Conservation (phyloP, 1,140 invertebrate species). For the Pogonomyrmex barbatus region DNA sequence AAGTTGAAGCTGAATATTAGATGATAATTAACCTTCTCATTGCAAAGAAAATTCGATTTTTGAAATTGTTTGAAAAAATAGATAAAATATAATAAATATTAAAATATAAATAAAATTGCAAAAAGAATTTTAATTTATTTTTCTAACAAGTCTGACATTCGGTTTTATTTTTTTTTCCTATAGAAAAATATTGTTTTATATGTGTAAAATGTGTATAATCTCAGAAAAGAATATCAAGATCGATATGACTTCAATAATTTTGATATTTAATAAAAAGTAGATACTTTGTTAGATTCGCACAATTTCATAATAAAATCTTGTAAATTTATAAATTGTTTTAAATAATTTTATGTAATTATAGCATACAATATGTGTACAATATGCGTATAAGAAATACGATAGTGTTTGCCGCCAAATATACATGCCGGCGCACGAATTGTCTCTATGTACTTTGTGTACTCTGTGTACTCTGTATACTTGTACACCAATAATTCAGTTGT, state of each 20-base stretch:
- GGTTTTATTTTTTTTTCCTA: neutral
- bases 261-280: neutral
- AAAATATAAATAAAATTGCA: slow-evolving; percentile 3
- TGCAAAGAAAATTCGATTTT: neutral
- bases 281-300: neutral
- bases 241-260: neutral
- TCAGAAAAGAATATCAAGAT: neutral
- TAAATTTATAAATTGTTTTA: neutral
- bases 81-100: neutral
- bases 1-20: neutral
- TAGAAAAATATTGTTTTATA: neutral
- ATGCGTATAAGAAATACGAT: too few relatives aligned
- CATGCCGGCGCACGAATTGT: too few relatives aligned
- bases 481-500: too few relatives aligned
- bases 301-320: neutral
- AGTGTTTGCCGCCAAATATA: too few relatives aligned
- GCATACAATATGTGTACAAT: too few relatives aligned
- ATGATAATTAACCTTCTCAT: neutral
- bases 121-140: neutral
- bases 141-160: neutral
- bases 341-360: neutral
- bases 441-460: too few relatives aligned
- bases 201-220: neutral
- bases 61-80: neutral
- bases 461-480: too few relatives aligned